phyloP scores from a whole-genome alignment of 2,113 vertebrate genomes.

The Poeciliopsis occidentalis region DNA sequence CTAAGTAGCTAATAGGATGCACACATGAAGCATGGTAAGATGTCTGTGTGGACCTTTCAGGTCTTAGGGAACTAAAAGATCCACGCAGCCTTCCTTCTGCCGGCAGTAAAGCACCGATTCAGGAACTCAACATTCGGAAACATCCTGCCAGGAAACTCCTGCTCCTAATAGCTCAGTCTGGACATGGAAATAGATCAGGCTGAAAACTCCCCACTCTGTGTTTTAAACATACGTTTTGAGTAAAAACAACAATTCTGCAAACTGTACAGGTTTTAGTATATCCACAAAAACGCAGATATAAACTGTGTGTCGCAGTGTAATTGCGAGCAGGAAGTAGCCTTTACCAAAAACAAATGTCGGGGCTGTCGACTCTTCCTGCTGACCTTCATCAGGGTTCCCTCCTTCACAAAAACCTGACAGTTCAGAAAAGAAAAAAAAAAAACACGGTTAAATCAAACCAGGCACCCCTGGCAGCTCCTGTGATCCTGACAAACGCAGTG shows the following conservation, averaged over 20 bases:
- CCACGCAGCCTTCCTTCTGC: slow-evolving; percentile 60
- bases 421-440: background rate
- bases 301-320: background rate
- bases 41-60: slow-evolving; percentile 5
- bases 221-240: slow-evolving; percentile 3
- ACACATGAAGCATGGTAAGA: background rate
- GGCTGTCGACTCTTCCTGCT: slow-evolving; percentile 88
- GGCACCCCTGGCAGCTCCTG: slow-evolving; percentile 15
- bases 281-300: background rate
- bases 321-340: slow-evolving; percentile 37
- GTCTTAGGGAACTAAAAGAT: slow-evolving; percentile 29
- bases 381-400: slow-evolving; percentile 95
- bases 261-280: background rate
- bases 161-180: slow-evolving; percentile 74
- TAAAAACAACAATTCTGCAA: background rate
- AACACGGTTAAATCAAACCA: slow-evolving; percentile 18
- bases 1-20: background rate
- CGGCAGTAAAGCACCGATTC: slow-evolving; percentile 72
- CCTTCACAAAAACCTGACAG: slow-evolving; percentile 92
- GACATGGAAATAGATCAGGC: slow-evolving; percentile 44
- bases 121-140: slow-evolving; percentile 84
- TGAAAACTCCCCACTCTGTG: slow-evolving; percentile 24
- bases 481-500: slow-evolving; percentile 15
- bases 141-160: slow-evolving; percentile 85
- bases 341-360: slow-evolving; percentile 96